phyloP scores from a whole-genome alignment of 1,140 invertebrate genomes.

The Helicoverpa armigera region DNA sequence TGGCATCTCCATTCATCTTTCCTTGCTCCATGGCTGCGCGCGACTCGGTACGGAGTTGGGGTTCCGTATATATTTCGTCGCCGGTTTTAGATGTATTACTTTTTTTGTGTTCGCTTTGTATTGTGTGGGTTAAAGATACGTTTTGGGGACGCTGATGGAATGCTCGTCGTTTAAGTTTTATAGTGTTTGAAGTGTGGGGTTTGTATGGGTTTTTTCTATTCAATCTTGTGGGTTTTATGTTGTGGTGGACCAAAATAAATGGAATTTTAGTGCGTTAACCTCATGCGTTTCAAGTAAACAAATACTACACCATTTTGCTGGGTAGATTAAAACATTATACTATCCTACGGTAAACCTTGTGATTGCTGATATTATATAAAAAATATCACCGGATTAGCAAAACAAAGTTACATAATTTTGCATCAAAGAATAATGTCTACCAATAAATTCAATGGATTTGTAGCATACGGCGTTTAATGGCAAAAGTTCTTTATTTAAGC shows the following conservation, averaged over 20 bases:
- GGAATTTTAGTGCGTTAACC: too few species aligned
- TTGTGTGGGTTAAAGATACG: not conserved
- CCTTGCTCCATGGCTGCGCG: not conserved
- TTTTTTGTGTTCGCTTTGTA: conserved; percentile 2
- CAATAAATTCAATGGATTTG: conserved; percentile 25
- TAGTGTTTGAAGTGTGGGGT: not conserved
- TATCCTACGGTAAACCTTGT: too few species aligned
- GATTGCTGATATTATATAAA: too few species aligned
- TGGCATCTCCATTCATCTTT: too few species aligned
- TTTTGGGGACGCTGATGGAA: not conserved
- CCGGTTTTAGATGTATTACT: conserved; percentile 25
- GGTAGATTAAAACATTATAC: too few species aligned
- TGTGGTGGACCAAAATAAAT: too few species aligned
- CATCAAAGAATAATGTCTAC: conserved; percentile 11
- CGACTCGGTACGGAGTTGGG: not conserved
- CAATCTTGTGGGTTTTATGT: too few species aligned
- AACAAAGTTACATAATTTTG: conserved; percentile 15
- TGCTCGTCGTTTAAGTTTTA: not conserved
- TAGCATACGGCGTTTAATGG: conserved; percentile 27
- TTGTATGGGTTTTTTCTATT: not conserved
- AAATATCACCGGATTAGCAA: not conserved
- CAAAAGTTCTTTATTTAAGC: conserved; percentile 32
- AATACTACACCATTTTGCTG: too few species aligned
- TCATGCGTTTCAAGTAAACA: too few species aligned
- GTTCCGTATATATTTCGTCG: conserved; percentile 5